Evolutionary conservation across 2,113 vertebrate genomes (phyloP).

Genomic region (Murina feae): DNA sequence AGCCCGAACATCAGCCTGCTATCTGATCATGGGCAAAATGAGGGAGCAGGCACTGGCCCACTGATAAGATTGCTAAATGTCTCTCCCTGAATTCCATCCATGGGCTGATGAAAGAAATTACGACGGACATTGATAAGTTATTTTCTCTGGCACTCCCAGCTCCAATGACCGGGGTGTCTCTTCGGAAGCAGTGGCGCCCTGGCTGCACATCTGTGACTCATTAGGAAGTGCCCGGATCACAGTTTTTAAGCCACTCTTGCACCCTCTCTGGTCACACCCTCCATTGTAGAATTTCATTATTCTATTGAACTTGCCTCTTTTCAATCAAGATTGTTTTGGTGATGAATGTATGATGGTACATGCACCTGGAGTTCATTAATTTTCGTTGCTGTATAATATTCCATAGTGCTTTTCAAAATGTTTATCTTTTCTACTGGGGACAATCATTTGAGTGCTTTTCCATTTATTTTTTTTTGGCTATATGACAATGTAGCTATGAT

Average conservation of each 20-base stretch:
- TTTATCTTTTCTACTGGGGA: neutral
- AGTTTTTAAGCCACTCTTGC: neutral
- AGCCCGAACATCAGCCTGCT: conserved; percentile 74
- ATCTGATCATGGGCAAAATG: conserved; percentile 77
- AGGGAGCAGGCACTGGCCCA: conserved; percentile 46
- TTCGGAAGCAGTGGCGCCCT: conserved; percentile 40
- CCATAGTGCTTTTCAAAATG: neutral
- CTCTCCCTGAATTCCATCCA: conserved; percentile 74
- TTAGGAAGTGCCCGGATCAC: conserved; percentile 29
- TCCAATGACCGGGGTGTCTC: conserved; percentile 56
- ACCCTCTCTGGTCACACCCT: neutral
- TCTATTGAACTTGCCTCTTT: neutral
- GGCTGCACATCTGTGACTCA: conserved; percentile 45
- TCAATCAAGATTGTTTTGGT: neutral
- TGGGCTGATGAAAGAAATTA: conserved; percentile 76
- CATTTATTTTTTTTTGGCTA: neutral
- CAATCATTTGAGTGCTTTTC: neutral
- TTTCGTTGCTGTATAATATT: neutral
- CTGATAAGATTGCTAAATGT: conserved; percentile 76
- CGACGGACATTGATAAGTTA: conserved; percentile 72
- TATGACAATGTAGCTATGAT: neutral
- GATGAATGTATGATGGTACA: neutral
- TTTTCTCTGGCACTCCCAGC: conserved; percentile 65
- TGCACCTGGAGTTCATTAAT: neutral
- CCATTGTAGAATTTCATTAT: neutral